A percentile compares a stretch with the other conserved stretches of the same genome.
Evolutionary conservation across 2,888 invertebrate genomes (phyloP).

Genomic region (Masnerella sp.): DNA sequence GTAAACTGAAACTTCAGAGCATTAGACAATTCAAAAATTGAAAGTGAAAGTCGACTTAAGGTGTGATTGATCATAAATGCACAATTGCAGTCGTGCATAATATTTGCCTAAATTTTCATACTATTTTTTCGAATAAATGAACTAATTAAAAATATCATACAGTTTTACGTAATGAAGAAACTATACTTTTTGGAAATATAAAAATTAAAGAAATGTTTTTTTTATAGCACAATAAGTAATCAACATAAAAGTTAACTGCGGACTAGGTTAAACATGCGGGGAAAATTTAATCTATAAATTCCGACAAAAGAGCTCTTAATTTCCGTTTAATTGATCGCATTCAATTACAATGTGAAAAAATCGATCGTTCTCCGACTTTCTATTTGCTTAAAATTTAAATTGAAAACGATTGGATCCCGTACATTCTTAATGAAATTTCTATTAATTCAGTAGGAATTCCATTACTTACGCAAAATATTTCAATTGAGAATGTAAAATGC

Average conservation of each 20-base stretch:
- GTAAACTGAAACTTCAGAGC: conserved; percentile 42
- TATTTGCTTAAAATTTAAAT: conserved; percentile 26
- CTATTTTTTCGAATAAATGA: neutral
- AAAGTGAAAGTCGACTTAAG: conserved; percentile 44
- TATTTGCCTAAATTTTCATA: neutral
- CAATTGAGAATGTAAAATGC: conserved; percentile 12
- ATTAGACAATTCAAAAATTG: conserved; percentile 32
- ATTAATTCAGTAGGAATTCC: conserved; percentile 24
- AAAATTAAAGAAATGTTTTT: too few relatives aligned
- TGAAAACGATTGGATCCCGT: conserved; percentile 19
- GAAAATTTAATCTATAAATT: conserved; percentile 29
- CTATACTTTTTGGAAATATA: too few relatives aligned
- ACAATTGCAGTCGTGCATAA: conserved; percentile 18
- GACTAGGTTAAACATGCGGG: neutral
- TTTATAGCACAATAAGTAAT: too few relatives aligned
- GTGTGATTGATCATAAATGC: conserved; percentile 22
- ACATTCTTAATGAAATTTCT: conserved; percentile 21
- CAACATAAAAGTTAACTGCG: too few relatives aligned
- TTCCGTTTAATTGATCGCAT: conserved; percentile 7
- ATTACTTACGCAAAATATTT: conserved; percentile 37
- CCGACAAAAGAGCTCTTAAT: conserved; percentile 14
- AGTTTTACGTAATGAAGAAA: too few relatives aligned
- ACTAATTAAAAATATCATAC: too few relatives aligned
- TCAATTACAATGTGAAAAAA: conserved; percentile 27
- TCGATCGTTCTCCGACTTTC: conserved; percentile 1